Conservation (phyloP, 1,140 invertebrate genomes). For the Drosophila tristis region DNA sequence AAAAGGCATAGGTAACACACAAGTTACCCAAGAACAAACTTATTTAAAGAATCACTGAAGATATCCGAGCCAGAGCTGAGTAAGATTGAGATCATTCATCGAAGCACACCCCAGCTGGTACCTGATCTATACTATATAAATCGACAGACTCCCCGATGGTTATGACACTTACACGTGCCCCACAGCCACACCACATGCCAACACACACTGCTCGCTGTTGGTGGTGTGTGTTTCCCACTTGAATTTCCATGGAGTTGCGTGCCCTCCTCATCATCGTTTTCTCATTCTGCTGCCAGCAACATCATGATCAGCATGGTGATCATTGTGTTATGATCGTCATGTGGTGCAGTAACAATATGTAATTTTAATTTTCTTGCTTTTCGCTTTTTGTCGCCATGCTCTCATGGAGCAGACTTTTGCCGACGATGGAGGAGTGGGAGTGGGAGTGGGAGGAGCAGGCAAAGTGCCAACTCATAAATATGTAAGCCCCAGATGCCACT, state of each 20-base stretch:
- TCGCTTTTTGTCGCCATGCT: constrained; percentile 49
- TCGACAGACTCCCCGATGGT: constrained; percentile 37
- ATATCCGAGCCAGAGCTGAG: too few species aligned
- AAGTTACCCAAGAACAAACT: too few species aligned
- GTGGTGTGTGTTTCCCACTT: constrained; percentile 44
- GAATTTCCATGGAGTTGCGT: constrained; percentile 58
- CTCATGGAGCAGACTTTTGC: constrained; percentile 52
- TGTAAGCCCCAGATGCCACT: constrained; percentile 58
- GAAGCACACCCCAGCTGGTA: constrained; percentile 6
- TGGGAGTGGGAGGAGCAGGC: neutral
- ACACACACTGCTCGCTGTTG: neutral
- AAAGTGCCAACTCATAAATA: constrained; percentile 76
- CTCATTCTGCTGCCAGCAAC: constrained; percentile 1
- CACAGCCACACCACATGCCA: constrained; percentile 6
- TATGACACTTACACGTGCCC: constrained; percentile 70
- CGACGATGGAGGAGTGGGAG: constrained; percentile 2
- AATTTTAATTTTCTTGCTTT: constrained; percentile 62
- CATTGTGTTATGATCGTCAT: too few species aligned
- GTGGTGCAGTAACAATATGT: constrained; percentile 43
- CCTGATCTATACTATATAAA: constrained; percentile 4
- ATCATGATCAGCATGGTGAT: neutral
- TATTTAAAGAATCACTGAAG: too few species aligned
- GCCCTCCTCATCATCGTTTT: constrained; percentile 38
- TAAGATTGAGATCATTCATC: too few species aligned
- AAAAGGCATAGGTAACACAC: too few species aligned